Evolutionary conservation across 2,113 vertebrate genomes (phyloP).

Genomic region (Callopanchax toddi): DNA sequence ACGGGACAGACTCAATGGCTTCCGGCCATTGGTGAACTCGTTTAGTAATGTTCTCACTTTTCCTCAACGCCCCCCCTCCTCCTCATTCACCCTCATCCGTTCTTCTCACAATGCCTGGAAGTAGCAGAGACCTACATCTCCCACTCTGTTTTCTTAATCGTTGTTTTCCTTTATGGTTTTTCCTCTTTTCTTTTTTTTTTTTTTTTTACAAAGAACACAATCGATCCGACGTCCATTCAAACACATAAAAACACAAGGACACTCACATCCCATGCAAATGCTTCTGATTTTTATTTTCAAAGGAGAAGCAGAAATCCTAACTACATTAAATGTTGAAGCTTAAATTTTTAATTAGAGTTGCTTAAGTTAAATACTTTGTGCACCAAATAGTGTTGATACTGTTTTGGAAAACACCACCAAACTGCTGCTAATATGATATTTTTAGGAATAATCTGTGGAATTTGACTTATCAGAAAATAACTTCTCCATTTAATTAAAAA

Average conservation of each 20-base stretch:
- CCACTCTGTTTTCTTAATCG: conserved; percentile 74
- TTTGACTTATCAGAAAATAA: background rate
- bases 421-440: no score
- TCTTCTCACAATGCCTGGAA: conserved; percentile 84
- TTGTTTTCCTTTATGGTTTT: conserved; percentile 71
- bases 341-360: no score
- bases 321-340: background rate
- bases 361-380: no score
- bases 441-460: no score
- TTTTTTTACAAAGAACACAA: conserved; percentile 59
- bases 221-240: conserved; percentile 65
- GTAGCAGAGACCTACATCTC: conserved; percentile 79
- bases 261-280: conserved; percentile 48
- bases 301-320: conserved; percentile 19
- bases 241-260: conserved; percentile 70
- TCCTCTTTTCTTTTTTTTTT: conserved; percentile 34
- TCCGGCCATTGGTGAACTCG: conserved; percentile 78
- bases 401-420: no score
- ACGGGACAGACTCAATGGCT: conserved; percentile 73
- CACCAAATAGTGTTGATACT: no score
- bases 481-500: background rate
- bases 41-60: conserved; percentile 84
- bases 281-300: conserved; percentile 63
- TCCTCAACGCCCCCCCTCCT: conserved; percentile 72
- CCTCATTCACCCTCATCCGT: conserved; percentile 75